phyloP scores from a whole-genome alignment of 2,113 vertebrate genomes.

The Noturus placidus region DNA sequence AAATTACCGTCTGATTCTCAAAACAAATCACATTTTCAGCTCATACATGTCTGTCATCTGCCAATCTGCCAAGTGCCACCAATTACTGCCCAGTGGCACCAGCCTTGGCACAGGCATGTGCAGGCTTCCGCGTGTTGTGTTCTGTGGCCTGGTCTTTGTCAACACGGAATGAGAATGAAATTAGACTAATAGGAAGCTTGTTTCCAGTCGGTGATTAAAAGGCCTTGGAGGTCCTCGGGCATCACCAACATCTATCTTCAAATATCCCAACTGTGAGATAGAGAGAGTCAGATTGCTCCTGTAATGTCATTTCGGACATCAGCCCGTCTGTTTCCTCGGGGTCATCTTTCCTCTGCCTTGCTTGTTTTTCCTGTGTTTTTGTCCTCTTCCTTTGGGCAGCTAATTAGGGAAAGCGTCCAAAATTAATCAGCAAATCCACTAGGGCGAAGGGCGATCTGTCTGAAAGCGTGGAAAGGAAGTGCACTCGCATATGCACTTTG shows the following conservation, averaged over 20 bases:
- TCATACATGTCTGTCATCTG: conserved; percentile 82
- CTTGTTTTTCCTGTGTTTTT: conserved; percentile 71
- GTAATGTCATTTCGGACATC: conserved; percentile 88
- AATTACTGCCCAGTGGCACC: conserved; percentile 86
- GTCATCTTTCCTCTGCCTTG: conserved; percentile 90
- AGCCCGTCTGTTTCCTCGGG: conserved; percentile 86
- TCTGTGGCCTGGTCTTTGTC: conserved; percentile 75
- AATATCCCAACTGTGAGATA: conserved; percentile 69
- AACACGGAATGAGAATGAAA: conserved; percentile 90
- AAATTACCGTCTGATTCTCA: conserved; percentile 75
- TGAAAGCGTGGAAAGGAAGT: conserved; percentile 89
- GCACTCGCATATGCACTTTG: conserved; percentile 78
- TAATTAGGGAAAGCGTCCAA: conserved; percentile 98
- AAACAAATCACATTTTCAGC: conserved; percentile 80
- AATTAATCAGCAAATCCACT: conserved; percentile 99
- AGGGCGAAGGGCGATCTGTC: conserved; percentile 98
- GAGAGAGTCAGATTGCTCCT: conserved; percentile 74
- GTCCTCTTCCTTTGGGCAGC: conserved; percentile 95
- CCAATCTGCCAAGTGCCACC: conserved; percentile 85
- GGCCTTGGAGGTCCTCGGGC: conserved; percentile 87
- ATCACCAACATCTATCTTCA: conserved; percentile 81
- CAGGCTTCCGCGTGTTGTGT: conserved; percentile 89
- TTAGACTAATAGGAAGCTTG: conserved; percentile 90
- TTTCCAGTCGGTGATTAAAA: conserved; percentile 91
- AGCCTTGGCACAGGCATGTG: conserved; percentile 66